Evolutionary conservation across 35 echinoderm and acorn worm species (phyloP).

Genomic region (Heliocidaris tuberculata): DNA sequence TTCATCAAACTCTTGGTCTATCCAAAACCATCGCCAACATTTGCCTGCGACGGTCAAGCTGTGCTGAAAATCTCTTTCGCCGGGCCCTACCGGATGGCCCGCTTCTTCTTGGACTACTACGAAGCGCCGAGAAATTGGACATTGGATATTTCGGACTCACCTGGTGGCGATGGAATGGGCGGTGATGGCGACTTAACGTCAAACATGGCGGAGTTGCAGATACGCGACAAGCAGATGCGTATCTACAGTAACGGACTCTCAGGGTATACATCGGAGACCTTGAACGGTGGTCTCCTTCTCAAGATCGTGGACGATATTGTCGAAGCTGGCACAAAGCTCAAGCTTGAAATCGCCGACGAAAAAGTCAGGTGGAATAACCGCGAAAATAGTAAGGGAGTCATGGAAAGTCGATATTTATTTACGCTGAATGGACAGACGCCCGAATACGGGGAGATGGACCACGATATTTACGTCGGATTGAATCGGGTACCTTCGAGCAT

Average conservation of each 20-base stretch:
- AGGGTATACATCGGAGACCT: constrained; percentile 72
- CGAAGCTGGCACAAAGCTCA: constrained; percentile 60
- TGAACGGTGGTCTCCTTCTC: constrained; percentile 85
- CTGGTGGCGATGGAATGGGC: constrained; percentile 85
- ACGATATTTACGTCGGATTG: constrained; percentile 83
- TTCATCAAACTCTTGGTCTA: constrained; percentile 69
- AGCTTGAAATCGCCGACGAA: constrained; percentile 81
- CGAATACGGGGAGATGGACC: constrained; percentile 71
- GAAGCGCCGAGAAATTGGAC: constrained; percentile 84
- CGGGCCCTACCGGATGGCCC: constrained; percentile 75
- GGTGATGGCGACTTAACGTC: constrained; percentile 63
- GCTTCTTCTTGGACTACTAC: constrained; percentile 78
- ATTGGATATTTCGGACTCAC: constrained; percentile 87
- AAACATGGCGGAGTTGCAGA: constrained; percentile 93
- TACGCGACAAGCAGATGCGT: constrained; percentile 79
- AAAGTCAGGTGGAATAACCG: constrained; percentile 87
- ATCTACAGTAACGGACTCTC: constrained; percentile 87
- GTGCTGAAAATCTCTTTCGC: constrained; percentile 80
- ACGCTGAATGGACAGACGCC: constrained; percentile 76
- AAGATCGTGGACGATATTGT: constrained; percentile 91
- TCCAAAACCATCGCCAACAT: constrained; percentile 65
- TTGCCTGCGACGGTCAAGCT: constrained; percentile 76
- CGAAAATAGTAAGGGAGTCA: constrained; percentile 53
- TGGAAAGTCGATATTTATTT: constrained; percentile 78
- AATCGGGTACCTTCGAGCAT: constrained; percentile 80